These are phyloP conservation scores for Threskiornis aethiopicus DNA, from an alignment of 2,797 vertebrate species.

Conservation along the genomic window DNA sequence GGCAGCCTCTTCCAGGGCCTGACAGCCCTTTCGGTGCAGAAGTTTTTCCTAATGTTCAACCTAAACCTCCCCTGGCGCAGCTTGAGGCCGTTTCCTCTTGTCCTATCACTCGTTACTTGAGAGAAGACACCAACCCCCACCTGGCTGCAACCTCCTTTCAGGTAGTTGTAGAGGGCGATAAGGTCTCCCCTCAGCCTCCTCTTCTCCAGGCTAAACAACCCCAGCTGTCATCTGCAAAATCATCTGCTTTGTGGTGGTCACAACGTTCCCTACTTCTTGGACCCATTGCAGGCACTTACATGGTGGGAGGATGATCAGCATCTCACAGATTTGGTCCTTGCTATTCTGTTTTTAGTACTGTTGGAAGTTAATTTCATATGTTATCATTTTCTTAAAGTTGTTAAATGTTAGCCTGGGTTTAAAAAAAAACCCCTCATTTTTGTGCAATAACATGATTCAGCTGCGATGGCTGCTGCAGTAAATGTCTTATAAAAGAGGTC, in stretches of 20 bases:
- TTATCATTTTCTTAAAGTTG: constrained; percentile 45
- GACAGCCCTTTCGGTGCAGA: no score
- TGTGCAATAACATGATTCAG: constrained; percentile 4
- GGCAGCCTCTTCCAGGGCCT: no score
- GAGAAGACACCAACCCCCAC: no score
- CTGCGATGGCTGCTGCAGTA: constrained; percentile 14
- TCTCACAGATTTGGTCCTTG: neutral
- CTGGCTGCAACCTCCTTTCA: no score
- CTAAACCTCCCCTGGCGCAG: no score
- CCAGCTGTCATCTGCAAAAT: neutral
- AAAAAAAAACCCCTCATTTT: neutral
- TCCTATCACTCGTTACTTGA: no score
- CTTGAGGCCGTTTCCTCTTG: no score
- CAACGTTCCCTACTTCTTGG: neutral
- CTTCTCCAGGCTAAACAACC: no score
- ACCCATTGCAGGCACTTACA: rapidly evolving
- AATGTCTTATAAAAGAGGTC: constrained; percentile 20
- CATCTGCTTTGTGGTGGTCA: neutral
- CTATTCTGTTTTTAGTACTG: neutral
- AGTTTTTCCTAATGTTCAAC: no score
- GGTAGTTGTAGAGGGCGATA: no score
- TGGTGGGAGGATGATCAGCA: rapidly evolving
- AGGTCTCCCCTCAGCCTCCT: no score
- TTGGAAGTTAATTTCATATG: constrained; percentile 49
- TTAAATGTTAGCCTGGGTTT: constrained; percentile 25